Base-by-base conservation (phyloP, 2,888 invertebrate species). In the Lepeophtheirus nordmannii region DNA sequence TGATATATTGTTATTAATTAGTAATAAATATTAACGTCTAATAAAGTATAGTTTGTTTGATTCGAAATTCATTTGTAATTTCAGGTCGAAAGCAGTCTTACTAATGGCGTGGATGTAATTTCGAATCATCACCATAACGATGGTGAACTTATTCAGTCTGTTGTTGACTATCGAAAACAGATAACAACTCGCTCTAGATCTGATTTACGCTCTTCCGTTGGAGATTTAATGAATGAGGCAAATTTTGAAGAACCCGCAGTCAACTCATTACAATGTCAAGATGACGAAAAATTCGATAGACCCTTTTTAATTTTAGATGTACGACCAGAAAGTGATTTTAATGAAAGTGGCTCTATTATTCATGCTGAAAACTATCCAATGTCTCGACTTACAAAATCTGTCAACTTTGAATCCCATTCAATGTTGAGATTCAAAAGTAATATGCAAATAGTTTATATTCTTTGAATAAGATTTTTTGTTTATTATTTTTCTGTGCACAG, bases 221-320 rank as follows among this genome's bases (percentile, higher is more conserved):
- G 53, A 8, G 53, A 46, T 17, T 17, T 46, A n/a, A 46, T 46
- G 53, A 46, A 8, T 46, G 53, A 46, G 5, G 17, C 10, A 12
- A 53, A 63, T 11, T 20, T 12, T 1, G 62, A 41, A n/a, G 40
- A 39, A 1, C 39, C 8, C n/a, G n/a, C n/a, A 39, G 1, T 62
- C 62, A 10, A 11, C 62, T 20, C 14, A 23, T 20, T 2, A 61
- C 1, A 5, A n/a, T n/a, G n/a, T 7, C 30, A 22, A n/a, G 14
- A 61, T 1, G 61, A 61, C n/a, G 22, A 22, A n/a, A 46, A 46
- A 8, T 46, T 20, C 7, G 46, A 46, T 2, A 23, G 72, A 64
- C 78, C 78, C 1, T 78, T 77, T 70, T 71, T 78, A 20, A 69
- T 78, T 62, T 71, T 78, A 67, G 78, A 78, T 70, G 72, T 78